Base-by-base conservation (phyloP, 1,140 invertebrate genomes). In the Piezodorus guildinii region DNA sequence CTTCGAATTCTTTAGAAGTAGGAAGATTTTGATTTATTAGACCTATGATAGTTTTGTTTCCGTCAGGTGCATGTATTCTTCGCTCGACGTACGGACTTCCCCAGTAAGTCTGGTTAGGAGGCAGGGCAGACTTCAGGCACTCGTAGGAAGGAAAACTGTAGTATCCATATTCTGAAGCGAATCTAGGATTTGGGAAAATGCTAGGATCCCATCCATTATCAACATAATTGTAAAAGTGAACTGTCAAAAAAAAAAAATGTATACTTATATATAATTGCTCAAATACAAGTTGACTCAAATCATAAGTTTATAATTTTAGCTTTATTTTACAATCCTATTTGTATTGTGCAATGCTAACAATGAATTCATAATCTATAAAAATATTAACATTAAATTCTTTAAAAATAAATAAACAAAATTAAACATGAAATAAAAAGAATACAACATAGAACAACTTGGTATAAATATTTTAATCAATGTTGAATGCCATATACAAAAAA, bases 81-180 rank as follows among this genome's bases (percentile, higher is more conserved):
- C 90, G 85, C 45, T 80, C 68, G 65, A 91, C 76, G 49, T 87
- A 81, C 1, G 78, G 67, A 60, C 83, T 88, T 5, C 75, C 70
- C 25, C 83, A 61, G n/a, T 71, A 70, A 61, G 88, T 81, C 73
- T 95, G 86, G 34, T 78, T 44, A 44, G 15, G n/a, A 25, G 77
- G 70, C 2, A 80, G 80, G 0, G 79, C 82, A 21, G 79, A 78
- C 65, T 67, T 69, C 69, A 88, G 75, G 3, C 86, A 83, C 27
- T 76, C 73, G 15, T 84, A 73, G 6, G 84, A 85, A 0, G 94
- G 92, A 45, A 90, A 77, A 4, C 93, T 90, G 74, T 98, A 94
- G 68, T 93, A 88, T 14, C 96, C 96, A 73, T 96, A 99, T 75
- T 99, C 96, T 0, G 94, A 96, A 17, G 86, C 82, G 75, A 98